phyloP scores from a whole-genome alignment of 2,113 vertebrate species.

The Notarius lentiginosus region DNA sequence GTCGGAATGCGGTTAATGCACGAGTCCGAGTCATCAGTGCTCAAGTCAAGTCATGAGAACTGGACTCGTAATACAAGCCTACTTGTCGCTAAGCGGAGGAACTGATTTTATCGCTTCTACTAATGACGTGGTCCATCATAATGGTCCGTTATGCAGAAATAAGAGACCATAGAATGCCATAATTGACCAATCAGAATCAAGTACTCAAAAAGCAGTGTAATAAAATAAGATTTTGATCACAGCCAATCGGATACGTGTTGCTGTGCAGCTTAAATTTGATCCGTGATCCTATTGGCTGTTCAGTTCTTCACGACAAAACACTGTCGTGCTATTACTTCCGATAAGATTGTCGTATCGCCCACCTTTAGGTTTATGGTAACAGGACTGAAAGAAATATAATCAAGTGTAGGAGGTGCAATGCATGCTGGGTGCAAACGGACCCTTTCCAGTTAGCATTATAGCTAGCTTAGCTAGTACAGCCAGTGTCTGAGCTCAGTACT shows the following conservation, averaged over 20 bases:
- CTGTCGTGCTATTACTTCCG: not conserved
- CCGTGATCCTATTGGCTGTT: not conserved
- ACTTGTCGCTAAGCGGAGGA: too few species aligned
- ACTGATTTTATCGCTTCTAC: too few species aligned
- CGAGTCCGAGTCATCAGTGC: too few species aligned
- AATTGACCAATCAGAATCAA: too few species aligned
- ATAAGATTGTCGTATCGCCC: conserved; percentile 3
- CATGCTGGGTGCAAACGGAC: conserved; percentile 55
- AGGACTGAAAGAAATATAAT: conserved; percentile 19
- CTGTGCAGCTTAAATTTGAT: not conserved
- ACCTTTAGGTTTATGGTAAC: conserved; percentile 40
- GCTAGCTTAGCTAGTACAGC: not conserved
- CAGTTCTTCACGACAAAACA: not conserved
- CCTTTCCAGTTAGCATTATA: not conserved
- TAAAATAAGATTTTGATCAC: too few species aligned
- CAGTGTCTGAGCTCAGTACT: not conserved
- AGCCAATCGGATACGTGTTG: not conserved
- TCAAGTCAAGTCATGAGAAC: too few species aligned
- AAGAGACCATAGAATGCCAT: too few species aligned
- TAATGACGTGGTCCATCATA: too few species aligned
- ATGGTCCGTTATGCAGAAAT: too few species aligned
- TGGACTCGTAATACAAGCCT: too few species aligned
- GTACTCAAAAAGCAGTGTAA: too few species aligned
- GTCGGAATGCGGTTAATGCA: too few species aligned
- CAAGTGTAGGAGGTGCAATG: conserved; percentile 36